Base-by-base conservation (phyloP, 1,140 invertebrate species). In the Telenomus remus region DNA sequence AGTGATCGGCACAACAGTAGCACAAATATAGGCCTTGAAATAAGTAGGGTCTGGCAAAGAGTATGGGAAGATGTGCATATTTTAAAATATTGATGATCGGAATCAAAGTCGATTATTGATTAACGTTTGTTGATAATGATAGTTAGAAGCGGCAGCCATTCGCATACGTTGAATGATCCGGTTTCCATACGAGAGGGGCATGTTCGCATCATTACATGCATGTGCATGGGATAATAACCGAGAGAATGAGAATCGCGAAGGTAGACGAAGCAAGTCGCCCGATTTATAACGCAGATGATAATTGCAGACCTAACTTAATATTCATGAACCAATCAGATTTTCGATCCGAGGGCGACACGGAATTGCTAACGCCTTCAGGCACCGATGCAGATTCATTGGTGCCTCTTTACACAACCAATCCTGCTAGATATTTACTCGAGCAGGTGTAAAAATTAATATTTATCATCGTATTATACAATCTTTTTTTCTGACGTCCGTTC, bases 321-420 rank as follows among this genome's bases (percentile, higher is more conserved):
- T 88, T 88, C 87, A 88, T 88, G 87, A 88, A 85, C 86, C 86
- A 88, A 88, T 88, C 85, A 87, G 85, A 88, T 88, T 87, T 86
- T 85, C 85, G 79, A 82, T 83, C 81, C 80, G 76, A 80, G 83
- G 80, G 84, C 83, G 84, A 85, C 81, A 70, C 76, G 80, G 82
- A 81, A 84, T 82, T 79, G 53, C 74, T 79, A 79, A 79, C 19
- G 19, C 80, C 79, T 83, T 79, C 75, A 66, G 78, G 78, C 79
- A 79, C 74, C 80, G 78, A 76, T 74, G 70, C 66, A 82, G 78
- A 84, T 82, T 82, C 82, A 81, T 81, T 82, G 80, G 82, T 48
- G 56, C 51, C 53, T 65, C 78, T 72, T 61, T 37, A 47, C 56
- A 63, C 56, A 46, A 8, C 48, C 59, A 16, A 68, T 53, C 9